A percentile compares a stretch with the other conserved stretches of the same genome.
phyloP scores from a whole-genome alignment of 1,140 invertebrate genomes.

The Battus philenor region DNA sequence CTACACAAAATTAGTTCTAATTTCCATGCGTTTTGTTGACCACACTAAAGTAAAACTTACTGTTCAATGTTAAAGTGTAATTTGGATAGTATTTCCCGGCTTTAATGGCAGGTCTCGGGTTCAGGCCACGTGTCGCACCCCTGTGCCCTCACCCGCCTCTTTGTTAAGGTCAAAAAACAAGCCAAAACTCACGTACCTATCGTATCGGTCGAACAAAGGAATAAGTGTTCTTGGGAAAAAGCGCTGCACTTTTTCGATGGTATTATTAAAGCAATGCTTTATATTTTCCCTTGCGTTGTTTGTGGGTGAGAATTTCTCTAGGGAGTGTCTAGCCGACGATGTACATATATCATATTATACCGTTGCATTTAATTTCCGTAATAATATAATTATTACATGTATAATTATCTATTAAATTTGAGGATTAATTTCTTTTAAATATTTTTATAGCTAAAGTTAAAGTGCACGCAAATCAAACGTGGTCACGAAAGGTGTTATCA shows the following conservation, averaged over 20 bases:
- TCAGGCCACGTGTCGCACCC: constrained; percentile 45
- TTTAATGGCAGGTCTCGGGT: constrained; percentile 25
- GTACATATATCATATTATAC: not conserved
- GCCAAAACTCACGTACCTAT: constrained; percentile 49
- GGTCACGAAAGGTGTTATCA: too few relatives aligned
- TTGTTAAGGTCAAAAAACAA: constrained; percentile 62
- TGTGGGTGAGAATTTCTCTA: constrained; percentile 8
- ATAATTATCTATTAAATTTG: too few relatives aligned
- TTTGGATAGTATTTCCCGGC: constrained; percentile 11
- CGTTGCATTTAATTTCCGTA: too few relatives aligned
- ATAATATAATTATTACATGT: too few relatives aligned
- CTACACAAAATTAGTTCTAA: constrained; percentile 9
- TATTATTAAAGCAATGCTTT: constrained; percentile 29
- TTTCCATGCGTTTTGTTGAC: constrained; percentile 7
- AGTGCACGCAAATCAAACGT: too few relatives aligned
- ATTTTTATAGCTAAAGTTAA: too few relatives aligned
- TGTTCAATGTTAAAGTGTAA: constrained; percentile 13
- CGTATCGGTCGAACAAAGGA: constrained; percentile 40
- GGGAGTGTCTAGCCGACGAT: constrained; percentile 1
- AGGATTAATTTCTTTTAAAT: too few relatives aligned
- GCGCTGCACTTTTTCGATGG: constrained; percentile 29
- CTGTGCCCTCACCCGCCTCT: constrained; percentile 35
- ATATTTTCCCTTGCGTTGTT: constrained; percentile 15
- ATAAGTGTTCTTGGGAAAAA: constrained; percentile 40
- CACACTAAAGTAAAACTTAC: too few relatives aligned